phyloP scores from a whole-genome alignment of 2,797 vertebrate species.

The Dicrostonyx torquatus region DNA sequence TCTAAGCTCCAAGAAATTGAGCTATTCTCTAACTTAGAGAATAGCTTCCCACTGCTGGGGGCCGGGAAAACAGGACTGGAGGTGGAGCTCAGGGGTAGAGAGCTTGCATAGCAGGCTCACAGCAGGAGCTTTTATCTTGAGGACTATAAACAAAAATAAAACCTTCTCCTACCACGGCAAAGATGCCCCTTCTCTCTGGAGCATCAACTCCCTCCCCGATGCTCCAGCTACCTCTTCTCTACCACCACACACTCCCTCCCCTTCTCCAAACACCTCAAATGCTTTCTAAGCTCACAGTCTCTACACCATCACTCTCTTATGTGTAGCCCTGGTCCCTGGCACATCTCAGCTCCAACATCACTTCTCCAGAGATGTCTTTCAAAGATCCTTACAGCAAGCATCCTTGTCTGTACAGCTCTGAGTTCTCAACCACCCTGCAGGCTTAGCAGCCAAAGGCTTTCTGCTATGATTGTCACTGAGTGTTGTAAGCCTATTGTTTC shows the following conservation, averaged over 20 bases:
- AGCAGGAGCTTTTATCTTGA: neutral
- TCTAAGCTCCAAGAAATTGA: neutral
- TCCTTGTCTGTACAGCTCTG: accelerated
- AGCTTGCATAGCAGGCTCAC: neutral
- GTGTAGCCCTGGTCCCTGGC: accelerated
- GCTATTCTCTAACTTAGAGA: neutral
- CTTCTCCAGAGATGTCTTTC: neutral
- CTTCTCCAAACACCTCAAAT: neutral
- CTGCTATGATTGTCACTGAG: accelerated
- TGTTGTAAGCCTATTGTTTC: neutral
- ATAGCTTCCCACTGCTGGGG: neutral
- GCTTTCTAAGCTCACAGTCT: neutral
- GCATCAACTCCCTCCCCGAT: accelerated
- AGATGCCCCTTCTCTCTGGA: neutral
- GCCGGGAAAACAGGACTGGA: neutral
- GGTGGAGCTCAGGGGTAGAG: neutral
- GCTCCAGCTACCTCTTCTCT: neutral
- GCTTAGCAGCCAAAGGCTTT: neutral
- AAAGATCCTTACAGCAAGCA: neutral
- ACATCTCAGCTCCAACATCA: neutral
- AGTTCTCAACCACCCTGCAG: accelerated
- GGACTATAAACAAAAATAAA: neutral
- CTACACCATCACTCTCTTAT: no score
- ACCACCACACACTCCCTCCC: neutral
- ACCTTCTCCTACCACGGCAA: neutral